Conservation (phyloP, 1,140 invertebrate species). For the Drosophila burlai region DNA sequence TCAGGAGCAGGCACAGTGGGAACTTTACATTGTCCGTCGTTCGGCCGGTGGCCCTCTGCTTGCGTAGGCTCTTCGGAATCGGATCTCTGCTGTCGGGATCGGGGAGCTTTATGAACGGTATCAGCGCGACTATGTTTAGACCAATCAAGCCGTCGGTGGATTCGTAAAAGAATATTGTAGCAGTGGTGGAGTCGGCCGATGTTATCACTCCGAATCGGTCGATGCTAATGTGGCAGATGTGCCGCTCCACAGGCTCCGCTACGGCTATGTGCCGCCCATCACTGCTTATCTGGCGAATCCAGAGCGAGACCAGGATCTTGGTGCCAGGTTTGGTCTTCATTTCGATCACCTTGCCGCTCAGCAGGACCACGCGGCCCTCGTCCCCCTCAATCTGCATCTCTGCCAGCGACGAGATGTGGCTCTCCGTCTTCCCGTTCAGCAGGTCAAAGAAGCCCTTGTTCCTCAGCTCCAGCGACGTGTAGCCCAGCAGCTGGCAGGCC, state of each 20-base stretch:
- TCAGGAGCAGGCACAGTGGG: slow-evolving; percentile 88
- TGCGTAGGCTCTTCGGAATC: slow-evolving; percentile 86
- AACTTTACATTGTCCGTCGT: slow-evolving; percentile 88
- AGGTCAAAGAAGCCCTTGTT: slow-evolving; percentile 87
- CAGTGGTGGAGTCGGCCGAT: slow-evolving; percentile 85
- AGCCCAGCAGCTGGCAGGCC: slow-evolving; percentile 87
- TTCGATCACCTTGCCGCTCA: slow-evolving; percentile 89
- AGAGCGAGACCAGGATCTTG: slow-evolving; percentile 87
- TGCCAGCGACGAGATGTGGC: slow-evolving; percentile 86
- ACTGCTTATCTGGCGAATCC: slow-evolving; percentile 87
- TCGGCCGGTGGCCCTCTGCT: slow-evolving; percentile 88
- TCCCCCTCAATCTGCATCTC: slow-evolving; percentile 87
- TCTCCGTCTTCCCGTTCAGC: slow-evolving; percentile 86
- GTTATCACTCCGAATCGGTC: slow-evolving; percentile 86
- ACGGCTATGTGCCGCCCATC: slow-evolving; percentile 88
- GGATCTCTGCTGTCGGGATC: slow-evolving; percentile 70
- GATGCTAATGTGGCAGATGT: slow-evolving; percentile 84
- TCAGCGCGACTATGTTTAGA: slow-evolving; percentile 85
- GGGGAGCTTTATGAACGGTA: slow-evolving; percentile 86
- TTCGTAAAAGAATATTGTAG: slow-evolving; percentile 86
- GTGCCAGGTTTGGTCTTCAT: slow-evolving; percentile 86
- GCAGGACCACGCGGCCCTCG: slow-evolving; percentile 87
- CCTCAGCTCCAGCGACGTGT: slow-evolving; percentile 87
- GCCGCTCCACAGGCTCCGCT: slow-evolving; percentile 87
- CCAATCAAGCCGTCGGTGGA: slow-evolving; percentile 85